phyloP scores from a whole-genome alignment of 2,113 vertebrate species.

The Chaetodon auriga region DNA sequence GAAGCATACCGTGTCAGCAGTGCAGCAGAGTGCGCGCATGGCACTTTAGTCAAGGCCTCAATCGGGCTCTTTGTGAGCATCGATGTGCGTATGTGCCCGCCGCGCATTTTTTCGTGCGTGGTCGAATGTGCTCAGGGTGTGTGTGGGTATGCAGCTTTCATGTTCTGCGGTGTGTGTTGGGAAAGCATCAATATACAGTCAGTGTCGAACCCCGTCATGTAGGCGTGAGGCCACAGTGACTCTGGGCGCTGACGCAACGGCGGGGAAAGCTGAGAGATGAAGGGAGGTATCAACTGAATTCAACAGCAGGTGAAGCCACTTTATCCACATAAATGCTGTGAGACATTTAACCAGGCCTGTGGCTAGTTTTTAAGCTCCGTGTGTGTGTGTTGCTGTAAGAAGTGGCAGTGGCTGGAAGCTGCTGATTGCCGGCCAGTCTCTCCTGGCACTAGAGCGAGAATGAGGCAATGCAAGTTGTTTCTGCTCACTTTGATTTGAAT shows the following conservation, averaged over 20 bases:
- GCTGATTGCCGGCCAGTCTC: conserved; percentile 22
- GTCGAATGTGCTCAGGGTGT: background rate
- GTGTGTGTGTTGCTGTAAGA: background rate
- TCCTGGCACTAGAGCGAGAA: conserved; percentile 10
- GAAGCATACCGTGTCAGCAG: background rate
- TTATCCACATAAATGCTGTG: conserved; percentile 37
- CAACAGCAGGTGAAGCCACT: conserved; percentile 43
- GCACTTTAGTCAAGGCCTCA: conserved; percentile 3
- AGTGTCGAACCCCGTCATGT: conserved; percentile 22
- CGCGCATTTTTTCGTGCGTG: background rate
- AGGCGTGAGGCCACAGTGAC: conserved; percentile 34
- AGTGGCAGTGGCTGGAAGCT: background rate
- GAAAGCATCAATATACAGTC: background rate
- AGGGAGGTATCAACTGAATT: conserved; percentile 47
- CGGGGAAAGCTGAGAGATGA: conserved; percentile 38
- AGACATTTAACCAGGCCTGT: conserved; percentile 35
- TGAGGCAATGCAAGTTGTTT: background rate
- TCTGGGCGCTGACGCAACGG: conserved; percentile 19
- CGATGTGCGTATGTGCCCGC: background rate
- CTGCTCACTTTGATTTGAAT: background rate
- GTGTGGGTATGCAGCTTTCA: background rate
- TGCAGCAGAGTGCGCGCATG: background rate
- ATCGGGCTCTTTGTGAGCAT: background rate
- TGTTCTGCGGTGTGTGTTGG: conserved; percentile 11
- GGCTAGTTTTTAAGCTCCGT: conserved; percentile 21